Evolutionary conservation across 1,140 invertebrate genomes (phyloP).

Genomic region (Drosophila santomea): DNA sequence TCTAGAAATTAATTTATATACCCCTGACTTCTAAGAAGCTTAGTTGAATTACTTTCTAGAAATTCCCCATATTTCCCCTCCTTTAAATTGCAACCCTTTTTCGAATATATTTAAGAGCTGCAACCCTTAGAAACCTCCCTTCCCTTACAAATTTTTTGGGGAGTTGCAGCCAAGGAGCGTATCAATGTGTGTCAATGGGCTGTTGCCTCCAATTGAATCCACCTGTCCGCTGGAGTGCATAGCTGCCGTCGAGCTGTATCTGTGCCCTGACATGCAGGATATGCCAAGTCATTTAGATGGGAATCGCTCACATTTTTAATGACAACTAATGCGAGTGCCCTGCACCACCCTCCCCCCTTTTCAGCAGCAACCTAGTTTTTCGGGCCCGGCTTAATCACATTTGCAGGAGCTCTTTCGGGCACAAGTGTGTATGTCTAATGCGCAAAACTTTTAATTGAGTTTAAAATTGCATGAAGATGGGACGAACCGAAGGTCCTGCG

Average conservation of each 20-base stretch:
- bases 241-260: conserved; percentile 15
- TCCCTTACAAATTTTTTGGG: background rate
- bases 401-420: conserved; percentile 30
- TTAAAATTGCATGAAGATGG: conserved; percentile 77
- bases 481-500: conserved; percentile 29
- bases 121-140: background rate
- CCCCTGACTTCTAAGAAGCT: no score
- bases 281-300: conserved; percentile 57
- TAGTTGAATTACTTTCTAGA: no score
- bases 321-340: conserved; percentile 75
- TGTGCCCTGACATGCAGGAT: background rate
- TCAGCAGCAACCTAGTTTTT: background rate
- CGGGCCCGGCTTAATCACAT: conserved; percentile 41
- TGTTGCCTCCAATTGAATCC: conserved; percentile 63
- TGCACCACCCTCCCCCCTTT: conserved; percentile 26
- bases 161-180: conserved; percentile 51
- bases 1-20: no score
- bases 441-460: conserved; percentile 80
- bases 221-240: conserved; percentile 15
- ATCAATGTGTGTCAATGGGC: conserved; percentile 77
- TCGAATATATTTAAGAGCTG: background rate
- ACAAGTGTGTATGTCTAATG: conserved; percentile 79
- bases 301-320: conserved; percentile 69
- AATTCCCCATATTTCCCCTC: no score
- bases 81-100: background rate